Evolutionary conservation across 92 coral and sea anemone genomes (phyloP), one percentile per base, ranked within the genome.

Genomic region (Porites evermanni): DNA sequence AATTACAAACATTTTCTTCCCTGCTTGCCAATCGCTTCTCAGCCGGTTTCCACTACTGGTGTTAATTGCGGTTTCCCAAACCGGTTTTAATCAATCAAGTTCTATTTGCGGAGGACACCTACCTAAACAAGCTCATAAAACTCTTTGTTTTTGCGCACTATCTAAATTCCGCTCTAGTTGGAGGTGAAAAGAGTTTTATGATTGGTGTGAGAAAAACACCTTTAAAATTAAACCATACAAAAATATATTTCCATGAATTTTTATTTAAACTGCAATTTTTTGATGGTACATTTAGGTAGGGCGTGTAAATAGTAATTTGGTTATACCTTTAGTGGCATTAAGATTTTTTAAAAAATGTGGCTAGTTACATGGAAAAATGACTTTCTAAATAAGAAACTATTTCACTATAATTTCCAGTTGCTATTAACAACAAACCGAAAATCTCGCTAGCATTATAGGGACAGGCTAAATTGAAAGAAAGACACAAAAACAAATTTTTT

Each of bases 41-140:
- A 78, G 61, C 50, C 14, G 13, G 63, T 44, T 61, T 3, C 68
- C 5, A 23, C 20, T 11, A 29, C 29, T 69, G 66, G 70, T n/a
- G 78, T 11, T 68, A 54, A 80, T 80, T 69, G 76, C 67, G 76
- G 85, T 69, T 24, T 80, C 20, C 44, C 38, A 17, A 24, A 29
- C 20, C 64, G n/a, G 32, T 32, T 81, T 70, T 81, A n/a, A 81
- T 56, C 86, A 38, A 59, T 29, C 9, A 38, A 9, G 21, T 77
- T 58, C 61, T 77, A 69, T 70, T 70, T 53, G 19, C 19, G 69
- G 1, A n/a, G 29, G 50, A 53, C 86, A 70, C 56, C 78, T n/a
- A 32, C 68, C 7, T 20, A 26, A 58, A 69, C 53, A 17, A n/a
- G 20, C 44, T 69, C 58, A 16, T 59, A 29, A 14, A 10, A 80